These are phyloP conservation scores for Heliconius eleuchia DNA, from an alignment of 1,140 invertebrate genomes.

Conservation along the genomic window DNA sequence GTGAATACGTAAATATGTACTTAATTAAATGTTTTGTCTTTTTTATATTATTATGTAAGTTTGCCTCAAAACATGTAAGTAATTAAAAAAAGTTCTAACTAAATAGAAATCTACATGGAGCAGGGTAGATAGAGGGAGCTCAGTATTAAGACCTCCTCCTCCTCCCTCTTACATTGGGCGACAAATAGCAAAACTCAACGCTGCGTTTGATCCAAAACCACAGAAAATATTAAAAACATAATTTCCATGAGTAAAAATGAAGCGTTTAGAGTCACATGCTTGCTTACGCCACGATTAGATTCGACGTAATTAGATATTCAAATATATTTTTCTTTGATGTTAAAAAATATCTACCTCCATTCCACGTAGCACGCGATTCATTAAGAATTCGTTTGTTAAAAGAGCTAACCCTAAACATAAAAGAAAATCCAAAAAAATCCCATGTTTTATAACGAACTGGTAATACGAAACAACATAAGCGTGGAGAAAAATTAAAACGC, in stretches of 20 bases:
- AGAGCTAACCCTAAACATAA: slow-evolving; percentile 57
- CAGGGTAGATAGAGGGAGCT: too few species aligned
- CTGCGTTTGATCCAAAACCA: too few species aligned
- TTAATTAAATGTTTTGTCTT: background rate
- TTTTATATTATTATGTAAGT: slow-evolving; percentile 22
- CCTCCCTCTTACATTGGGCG: too few species aligned
- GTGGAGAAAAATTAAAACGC: slow-evolving; percentile 60
- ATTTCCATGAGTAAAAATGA: too few species aligned
- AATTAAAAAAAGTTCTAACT: too few species aligned
- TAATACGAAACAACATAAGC: slow-evolving; percentile 55
- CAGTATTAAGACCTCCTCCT: too few species aligned
- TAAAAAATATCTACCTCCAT: slow-evolving; percentile 48
- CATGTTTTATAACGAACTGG: slow-evolving; percentile 66
- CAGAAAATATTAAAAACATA: too few species aligned
- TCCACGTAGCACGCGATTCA: slow-evolving; percentile 49
- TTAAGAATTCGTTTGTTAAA: slow-evolving; percentile 62
- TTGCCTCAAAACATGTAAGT: slow-evolving; percentile 21
- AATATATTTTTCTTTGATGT: slow-evolving; percentile 46
- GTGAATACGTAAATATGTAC: too few species aligned
- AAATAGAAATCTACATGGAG: too few species aligned
- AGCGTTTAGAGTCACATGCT: too few species aligned
- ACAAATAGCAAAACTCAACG: too few species aligned
- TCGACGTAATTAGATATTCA: slow-evolving; percentile 42
- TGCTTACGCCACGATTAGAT: too few species aligned
- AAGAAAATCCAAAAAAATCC: slow-evolving; percentile 50